phyloP scores from a whole-genome alignment of 2,113 vertebrate genomes.

The Furnarius figulus region DNA sequence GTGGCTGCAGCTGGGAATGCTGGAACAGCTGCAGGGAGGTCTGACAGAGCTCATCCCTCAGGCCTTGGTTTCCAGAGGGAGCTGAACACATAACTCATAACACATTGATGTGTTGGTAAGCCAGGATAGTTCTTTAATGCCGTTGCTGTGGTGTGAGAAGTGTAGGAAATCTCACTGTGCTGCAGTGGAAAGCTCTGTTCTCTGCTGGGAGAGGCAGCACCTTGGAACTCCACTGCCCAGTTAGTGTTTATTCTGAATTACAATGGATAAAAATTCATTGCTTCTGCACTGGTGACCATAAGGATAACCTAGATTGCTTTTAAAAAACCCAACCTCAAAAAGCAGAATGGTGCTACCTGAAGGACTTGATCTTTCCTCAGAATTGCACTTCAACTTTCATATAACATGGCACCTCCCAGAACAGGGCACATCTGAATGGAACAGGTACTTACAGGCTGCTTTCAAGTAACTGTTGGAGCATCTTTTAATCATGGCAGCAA shows the following conservation, averaged over 20 bases:
- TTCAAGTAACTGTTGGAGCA: background rate
- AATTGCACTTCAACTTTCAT: background rate
- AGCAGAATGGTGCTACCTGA: background rate
- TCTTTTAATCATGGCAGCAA: background rate
- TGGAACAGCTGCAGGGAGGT: background rate
- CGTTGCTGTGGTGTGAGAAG: background rate
- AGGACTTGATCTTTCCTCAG: no score
- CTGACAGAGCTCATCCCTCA: background rate
- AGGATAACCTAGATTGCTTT: background rate
- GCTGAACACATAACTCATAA: background rate
- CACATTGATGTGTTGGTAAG: background rate
- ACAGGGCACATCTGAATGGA: background rate
- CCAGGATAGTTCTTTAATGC: background rate
- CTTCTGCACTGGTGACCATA: background rate
- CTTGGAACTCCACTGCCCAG: background rate
- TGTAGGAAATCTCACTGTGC: background rate
- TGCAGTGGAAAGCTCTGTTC: background rate
- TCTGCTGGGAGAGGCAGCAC: background rate
- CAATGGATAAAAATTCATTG: background rate
- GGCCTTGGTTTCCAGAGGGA: background rate
- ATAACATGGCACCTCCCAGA: background rate
- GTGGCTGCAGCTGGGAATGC: background rate
- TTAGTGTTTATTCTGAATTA: background rate
- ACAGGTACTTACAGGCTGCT: background rate
- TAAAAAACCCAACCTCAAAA: accelerated